A percentile compares a stretch with the other conserved stretches of the same genome.
Conservation (phyloP, 2,888 invertebrate species). For the Aricia artaxerxes region DNA sequence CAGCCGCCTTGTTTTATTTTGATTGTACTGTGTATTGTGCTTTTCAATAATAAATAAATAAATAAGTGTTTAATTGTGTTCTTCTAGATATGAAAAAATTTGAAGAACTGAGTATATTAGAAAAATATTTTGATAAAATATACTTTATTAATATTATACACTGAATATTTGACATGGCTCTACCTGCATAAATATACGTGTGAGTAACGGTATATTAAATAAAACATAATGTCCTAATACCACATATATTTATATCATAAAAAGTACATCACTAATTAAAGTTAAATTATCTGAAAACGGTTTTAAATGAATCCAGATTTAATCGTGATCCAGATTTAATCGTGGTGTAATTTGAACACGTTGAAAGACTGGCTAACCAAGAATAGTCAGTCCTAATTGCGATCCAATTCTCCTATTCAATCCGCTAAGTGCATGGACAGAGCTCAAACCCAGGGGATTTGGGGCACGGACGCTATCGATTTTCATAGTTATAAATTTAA, state of each 20-base stretch:
- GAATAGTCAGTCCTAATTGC: constrained; percentile 33
- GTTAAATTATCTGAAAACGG: not conserved
- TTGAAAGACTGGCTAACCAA: constrained; percentile 29
- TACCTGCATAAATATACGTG: no score
- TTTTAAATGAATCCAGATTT: constrained; percentile 21
- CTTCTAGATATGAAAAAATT: not conserved
- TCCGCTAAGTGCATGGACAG: constrained; percentile 33
- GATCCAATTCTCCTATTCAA: constrained; percentile 32
- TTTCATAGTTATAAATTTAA: constrained; percentile 32
- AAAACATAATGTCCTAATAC: no score
- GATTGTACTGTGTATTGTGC: no score
- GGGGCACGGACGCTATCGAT: constrained; percentile 32
- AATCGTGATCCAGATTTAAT: constrained; percentile 29
- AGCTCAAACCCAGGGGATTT: constrained; percentile 33
- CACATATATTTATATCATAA: no score
- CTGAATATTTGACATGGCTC: no score
- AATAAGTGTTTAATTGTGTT: not conserved
- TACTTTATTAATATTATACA: no score
- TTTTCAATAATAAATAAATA: no score
- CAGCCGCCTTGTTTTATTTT: no score
- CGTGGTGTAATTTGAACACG: constrained; percentile 19
- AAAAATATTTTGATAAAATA: no score
- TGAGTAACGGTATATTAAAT: no score
- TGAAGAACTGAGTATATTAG: no score
- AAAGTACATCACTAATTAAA: constrained; percentile 5